Evolutionary conservation across 2,113 vertebrate species (phyloP).

Genomic region (Psilopogon haemacephalus): DNA sequence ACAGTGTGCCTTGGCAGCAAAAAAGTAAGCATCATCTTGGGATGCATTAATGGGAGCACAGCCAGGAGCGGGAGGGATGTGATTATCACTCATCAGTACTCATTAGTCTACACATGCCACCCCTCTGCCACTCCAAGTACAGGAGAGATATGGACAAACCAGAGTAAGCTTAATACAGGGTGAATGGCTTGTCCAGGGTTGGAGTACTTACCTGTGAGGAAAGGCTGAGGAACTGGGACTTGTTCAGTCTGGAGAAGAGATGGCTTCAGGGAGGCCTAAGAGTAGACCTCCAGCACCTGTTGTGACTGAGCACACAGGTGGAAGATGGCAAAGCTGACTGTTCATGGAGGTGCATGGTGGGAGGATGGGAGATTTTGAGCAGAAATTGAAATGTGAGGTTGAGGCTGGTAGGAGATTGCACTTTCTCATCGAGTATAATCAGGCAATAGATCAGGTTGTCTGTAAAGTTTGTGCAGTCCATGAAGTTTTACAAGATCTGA

Average conservation of each 20-base stretch:
- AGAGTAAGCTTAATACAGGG: not conserved
- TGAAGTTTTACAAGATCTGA: not conserved
- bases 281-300: too few relatives aligned
- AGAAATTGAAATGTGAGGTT: not conserved
- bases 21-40: not conserved
- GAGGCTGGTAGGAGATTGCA: not conserved
- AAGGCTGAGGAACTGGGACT: not conserved
- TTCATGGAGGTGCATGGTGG: accelerated
- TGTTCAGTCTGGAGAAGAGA: not conserved
- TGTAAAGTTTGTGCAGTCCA: not conserved
- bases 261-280: accelerated
- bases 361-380: not conserved
- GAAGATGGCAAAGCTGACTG: not conserved
- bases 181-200: not conserved
- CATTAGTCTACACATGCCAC: not conserved
- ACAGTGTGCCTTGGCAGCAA: not conserved
- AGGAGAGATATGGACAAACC: not conserved
- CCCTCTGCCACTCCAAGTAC: accelerated
- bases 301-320: accelerated
- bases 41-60: not conserved
- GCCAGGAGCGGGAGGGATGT: not conserved
- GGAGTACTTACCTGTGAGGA: not conserved
- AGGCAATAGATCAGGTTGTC: not conserved
- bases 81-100: not conserved
- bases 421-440: not conserved